Base-by-base conservation (phyloP, 2,797 vertebrate genomes). In the Eurystomus glaucurus region DNA sequence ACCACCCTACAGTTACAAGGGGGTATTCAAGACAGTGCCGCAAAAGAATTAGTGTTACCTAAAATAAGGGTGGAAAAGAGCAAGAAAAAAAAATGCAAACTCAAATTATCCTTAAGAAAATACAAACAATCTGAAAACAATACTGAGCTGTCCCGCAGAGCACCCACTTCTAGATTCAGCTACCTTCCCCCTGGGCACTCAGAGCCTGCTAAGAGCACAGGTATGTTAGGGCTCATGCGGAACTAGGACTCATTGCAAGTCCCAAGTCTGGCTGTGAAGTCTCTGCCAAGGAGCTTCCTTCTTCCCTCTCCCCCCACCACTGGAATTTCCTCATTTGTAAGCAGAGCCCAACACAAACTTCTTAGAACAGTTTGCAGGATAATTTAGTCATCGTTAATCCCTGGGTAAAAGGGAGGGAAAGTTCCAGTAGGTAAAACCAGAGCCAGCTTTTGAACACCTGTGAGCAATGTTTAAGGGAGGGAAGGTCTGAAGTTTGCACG, bases 401-500 rank as follows among this genome's bases (percentile, higher is more conserved):
- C 45, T 57, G 68, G 61, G 76, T 84, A 95, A 81, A 96, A 96
- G 14, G 65, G 57, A 96, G 50, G 61, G 76, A 82, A 90, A 75
- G 35, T 39, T 84, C 86, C 17, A 75, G 39, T 37, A 86, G 33
- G 57, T 86, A 87, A 92, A 95, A 90, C 13, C 54, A 93, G 69
- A 94, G 76, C 50, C 80, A 88, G 57, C 69, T 69, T 93, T 50
- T 90, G 37, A 97, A 93, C 86, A 96, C 61, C 74, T 92, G 65
- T 78, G 52, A 92, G 35, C 45, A 90, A 57, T 6, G 17, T 76
- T 77, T 57, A 81, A 70, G 46, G 65, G 43, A 96, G 50, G 58
- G 46, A 72, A 93, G 52, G 54, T 43, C 61, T 90, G 54, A 84
- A 94, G 52, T 65, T 78, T 65, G 66, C 80, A 94, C 0, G 0